Evolutionary conservation across 1,140 invertebrate species (phyloP).

Genomic region (Oryctes rhinoceros): DNA sequence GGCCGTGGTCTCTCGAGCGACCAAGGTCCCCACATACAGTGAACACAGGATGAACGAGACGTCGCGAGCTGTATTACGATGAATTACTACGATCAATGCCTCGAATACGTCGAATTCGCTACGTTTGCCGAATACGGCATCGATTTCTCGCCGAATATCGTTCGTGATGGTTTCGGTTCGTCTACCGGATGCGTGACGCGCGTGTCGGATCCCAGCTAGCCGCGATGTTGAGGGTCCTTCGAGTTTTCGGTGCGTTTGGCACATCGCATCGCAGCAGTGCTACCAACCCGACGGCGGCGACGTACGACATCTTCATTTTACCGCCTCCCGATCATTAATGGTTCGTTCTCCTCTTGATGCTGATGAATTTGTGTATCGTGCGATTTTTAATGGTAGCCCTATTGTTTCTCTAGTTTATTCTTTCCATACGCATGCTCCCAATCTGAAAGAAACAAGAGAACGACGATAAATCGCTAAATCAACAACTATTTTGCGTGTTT

Average conservation of each 20-base stretch:
- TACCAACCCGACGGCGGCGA: not conserved
- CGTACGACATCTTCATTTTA: not conserved
- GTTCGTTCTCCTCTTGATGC: not conserved
- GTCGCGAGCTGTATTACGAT: not conserved
- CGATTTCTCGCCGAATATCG: too few species aligned
- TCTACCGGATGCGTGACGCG: conserved; percentile 44
- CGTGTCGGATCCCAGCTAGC: conserved; percentile 47
- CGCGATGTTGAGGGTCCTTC: conserved; percentile 39
- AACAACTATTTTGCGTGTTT: too few species aligned
- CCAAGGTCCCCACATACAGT: conserved; percentile 53
- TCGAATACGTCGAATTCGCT: too few species aligned
- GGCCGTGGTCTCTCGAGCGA: conserved; percentile 53
- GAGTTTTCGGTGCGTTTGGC: conserved; percentile 39
- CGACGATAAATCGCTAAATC: too few species aligned
- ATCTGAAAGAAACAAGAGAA: not conserved
- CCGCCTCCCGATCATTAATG: not conserved
- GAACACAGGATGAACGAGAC: conserved; percentile 48
- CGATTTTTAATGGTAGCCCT: not conserved
- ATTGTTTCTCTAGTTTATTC: not conserved
- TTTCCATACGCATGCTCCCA: not conserved
- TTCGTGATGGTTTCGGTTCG: not conserved
- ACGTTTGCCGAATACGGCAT: too few species aligned
- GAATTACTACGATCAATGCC: not conserved
- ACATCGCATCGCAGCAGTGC: conserved; percentile 44
- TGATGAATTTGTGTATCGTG: not conserved